Evolutionary conservation across 1,140 invertebrate genomes (phyloP), one percentile per base, ranked within the genome.

Genomic region (Nymphalis io): DNA sequence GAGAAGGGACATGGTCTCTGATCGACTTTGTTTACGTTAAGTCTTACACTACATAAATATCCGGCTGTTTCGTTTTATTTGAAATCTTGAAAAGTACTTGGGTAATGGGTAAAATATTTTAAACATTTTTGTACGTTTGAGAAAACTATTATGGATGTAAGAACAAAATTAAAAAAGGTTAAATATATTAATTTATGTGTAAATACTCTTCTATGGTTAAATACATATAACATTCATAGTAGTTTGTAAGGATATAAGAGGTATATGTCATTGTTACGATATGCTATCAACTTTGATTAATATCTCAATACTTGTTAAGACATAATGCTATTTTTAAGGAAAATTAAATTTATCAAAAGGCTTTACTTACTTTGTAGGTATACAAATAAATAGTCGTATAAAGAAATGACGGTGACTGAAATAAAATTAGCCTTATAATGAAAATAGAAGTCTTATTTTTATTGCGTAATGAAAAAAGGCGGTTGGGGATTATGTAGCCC

Each of bases 11-110:
- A 44, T 18, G 48, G 39, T 23, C 21, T 20, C 18, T 11, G 42
- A 57, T 44, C 38, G 23, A 18, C 21, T 68, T 13, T 55, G 16
- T 60, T 59, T 67, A 40, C 59, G 42, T 60, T 60, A 39, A 44
- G 21, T 51, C 38, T 2, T 51, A 63, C 61, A 33, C 38, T 23
- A 13, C 18, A 33, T 3, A 33, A 46, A 16, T 16, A 38, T 13
- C 61, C 61, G 61, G 61, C 51, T 44, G 39, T 60, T 60, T 16
- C 15, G 39, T 63, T 63, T 13, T 63, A 63, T 63, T 63, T 40
- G n/a, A 53, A 51, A 46, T 38, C 38, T 44, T 51, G 61, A 63
- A 63, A 60, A 63, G 23, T 44, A 51, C 46, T 44, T 63, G 46
- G 53, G 61, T 63, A n/a, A n/a, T n/a, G n/a, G n/a, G n/a, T n/a